Conservation (phyloP, 2,113 vertebrate species). For the Burhinus bistriatus region DNA sequence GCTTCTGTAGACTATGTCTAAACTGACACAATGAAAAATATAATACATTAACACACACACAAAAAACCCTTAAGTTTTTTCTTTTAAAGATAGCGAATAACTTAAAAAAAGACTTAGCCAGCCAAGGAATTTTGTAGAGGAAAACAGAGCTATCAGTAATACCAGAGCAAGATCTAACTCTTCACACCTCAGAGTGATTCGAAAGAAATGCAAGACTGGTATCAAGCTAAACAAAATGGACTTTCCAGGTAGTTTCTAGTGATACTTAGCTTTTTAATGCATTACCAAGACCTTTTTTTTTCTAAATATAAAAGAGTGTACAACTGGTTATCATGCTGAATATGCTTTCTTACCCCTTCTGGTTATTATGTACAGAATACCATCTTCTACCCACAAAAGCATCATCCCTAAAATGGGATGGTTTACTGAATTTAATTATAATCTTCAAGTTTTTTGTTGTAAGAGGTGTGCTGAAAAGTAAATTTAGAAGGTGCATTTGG, state of each 20-base stretch:
- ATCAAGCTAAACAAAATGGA: background rate
- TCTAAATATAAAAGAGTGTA: too few species aligned
- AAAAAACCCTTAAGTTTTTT: background rate
- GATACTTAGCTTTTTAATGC: background rate
- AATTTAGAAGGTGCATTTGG: background rate
- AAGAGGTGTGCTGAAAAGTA: background rate
- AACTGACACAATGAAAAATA: background rate
- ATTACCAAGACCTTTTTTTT: too few species aligned
- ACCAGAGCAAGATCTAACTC: background rate
- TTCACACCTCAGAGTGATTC: background rate
- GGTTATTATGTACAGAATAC: too few species aligned
- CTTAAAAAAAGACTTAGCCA: background rate
- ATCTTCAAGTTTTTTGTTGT: background rate
- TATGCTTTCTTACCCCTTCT: too few species aligned
- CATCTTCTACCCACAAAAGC: too few species aligned
- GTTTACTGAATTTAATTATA: background rate
- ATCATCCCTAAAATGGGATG: too few species aligned
- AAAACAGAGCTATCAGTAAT: background rate
- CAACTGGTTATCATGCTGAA: too few species aligned
- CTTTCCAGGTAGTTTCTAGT: background rate
- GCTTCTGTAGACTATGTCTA: background rate
- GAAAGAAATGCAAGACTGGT: background rate
- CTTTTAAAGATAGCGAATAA: background rate
- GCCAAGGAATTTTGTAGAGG: background rate
- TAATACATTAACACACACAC: background rate